These are phyloP conservation scores for Agrotis segetum DNA, from an alignment of 2,888 invertebrate genomes.

Conservation along the genomic window DNA sequence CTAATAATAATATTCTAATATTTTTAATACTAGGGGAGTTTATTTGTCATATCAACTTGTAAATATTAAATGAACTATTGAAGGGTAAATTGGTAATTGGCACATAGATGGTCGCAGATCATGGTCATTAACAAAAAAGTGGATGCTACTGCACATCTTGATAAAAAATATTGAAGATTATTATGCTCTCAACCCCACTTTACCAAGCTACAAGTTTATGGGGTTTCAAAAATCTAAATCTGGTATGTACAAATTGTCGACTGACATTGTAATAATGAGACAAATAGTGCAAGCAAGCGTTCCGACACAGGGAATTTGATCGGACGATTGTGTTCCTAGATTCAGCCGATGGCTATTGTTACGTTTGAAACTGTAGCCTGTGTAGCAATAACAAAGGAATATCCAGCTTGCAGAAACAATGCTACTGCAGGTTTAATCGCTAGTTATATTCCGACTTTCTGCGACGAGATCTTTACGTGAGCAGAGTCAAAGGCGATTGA, in stretches of 20 bases:
- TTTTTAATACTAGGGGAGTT: neutral
- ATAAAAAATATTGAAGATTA: neutral
- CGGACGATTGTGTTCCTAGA: neutral
- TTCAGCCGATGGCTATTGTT: neutral
- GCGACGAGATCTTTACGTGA: too few relatives aligned
- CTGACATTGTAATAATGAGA: conserved; percentile 5
- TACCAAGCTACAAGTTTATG: neutral
- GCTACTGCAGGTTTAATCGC: neutral
- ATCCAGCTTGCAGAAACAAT: conserved; percentile 10
- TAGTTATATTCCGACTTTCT: neutral
- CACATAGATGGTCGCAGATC: neutral
- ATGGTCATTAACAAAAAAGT: neutral
- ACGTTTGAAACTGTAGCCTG: neutral
- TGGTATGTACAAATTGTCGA: too few relatives aligned
- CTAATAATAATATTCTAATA: neutral
- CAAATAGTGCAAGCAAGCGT: neutral
- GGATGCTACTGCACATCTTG: neutral
- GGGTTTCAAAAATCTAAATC: neutral
- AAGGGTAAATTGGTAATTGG: neutral
- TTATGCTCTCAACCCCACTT: too few relatives aligned
- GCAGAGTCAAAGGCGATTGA: neutral
- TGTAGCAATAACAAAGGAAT: neutral
- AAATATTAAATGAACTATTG: neutral
- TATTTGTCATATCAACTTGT: neutral
- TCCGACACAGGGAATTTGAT: neutral